Percentiles rank a stretch among this genome's conserved stretches.
phyloP scores from a whole-genome alignment of 2,797 vertebrate species.

The Morus bassanus region DNA sequence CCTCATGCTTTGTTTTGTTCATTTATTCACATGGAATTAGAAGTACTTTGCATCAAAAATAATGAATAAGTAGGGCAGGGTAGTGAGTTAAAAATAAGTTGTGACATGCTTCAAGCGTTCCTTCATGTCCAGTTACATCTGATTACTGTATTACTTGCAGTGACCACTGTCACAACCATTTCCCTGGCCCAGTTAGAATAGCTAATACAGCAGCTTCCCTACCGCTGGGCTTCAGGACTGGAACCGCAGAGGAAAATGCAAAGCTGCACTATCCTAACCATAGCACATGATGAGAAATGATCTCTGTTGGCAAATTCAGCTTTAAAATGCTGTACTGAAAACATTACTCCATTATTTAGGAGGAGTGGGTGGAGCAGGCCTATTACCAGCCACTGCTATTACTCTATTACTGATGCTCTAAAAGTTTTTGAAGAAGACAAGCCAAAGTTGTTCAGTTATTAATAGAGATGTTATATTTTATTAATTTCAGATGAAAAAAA shows the following conservation, averaged over 20 bases:
- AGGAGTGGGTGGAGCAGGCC: conserved; percentile 1
- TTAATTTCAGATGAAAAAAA: conserved; percentile 57
- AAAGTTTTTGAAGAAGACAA: conserved; percentile 24
- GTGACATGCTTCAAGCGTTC: neutral
- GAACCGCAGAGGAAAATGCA: neutral
- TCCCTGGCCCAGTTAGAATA: neutral
- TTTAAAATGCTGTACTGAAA: neutral
- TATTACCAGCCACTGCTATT: conserved; percentile 9
- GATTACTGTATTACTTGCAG: neutral
- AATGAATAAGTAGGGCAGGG: conserved; percentile 21
- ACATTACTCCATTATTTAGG: conserved; percentile 45
- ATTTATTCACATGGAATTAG: conserved; percentile 27
- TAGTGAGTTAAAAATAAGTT: conserved; percentile 23
- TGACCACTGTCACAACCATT: conserved; percentile 34
- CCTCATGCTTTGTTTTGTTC: neutral
- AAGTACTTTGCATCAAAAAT: conserved; percentile 12
- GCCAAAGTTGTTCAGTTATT: conserved; percentile 36
- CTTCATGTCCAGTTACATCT: neutral
- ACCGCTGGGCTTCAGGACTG: neutral
- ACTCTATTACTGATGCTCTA: conserved; percentile 30
- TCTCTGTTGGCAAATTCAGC: neutral
- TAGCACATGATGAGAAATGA: neutral
- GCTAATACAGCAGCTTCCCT: neutral
- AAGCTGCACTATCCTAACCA: neutral
- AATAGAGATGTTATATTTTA: conserved; percentile 48